phyloP scores from a whole-genome alignment of 2,797 vertebrate species.

The Erithacus rubecula region DNA sequence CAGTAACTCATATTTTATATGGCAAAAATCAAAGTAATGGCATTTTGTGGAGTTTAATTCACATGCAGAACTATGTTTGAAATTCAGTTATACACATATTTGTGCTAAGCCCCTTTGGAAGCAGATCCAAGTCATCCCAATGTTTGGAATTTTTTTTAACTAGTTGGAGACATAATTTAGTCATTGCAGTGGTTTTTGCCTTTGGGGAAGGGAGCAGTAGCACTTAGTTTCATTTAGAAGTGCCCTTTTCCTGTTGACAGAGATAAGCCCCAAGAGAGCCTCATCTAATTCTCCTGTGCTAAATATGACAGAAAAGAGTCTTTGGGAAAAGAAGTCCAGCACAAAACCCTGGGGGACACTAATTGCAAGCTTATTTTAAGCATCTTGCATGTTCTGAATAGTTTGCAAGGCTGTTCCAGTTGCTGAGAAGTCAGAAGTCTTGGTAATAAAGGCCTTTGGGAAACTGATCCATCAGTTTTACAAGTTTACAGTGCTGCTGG shows the following conservation, averaged over 20 bases:
- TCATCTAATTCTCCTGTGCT: not conserved
- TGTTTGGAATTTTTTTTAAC: not conserved
- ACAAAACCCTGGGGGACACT: not conserved
- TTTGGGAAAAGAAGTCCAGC: not conserved
- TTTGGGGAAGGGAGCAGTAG: not conserved
- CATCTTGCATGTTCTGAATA: not conserved
- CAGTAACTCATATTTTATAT: not conserved
- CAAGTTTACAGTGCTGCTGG: slow-evolving; percentile 28
- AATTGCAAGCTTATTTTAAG: slow-evolving; percentile 43
- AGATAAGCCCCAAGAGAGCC: not conserved
- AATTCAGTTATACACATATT: not conserved
- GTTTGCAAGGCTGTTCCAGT: slow-evolving; percentile 15
- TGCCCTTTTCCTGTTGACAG: slow-evolving; percentile 9
- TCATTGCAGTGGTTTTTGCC: not conserved
- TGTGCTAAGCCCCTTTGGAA: not conserved
- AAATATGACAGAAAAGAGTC: not conserved
- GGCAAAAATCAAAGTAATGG: not conserved
- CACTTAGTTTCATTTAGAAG: not conserved
- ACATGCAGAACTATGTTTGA: not conserved
- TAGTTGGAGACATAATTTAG: not conserved
- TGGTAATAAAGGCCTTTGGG: slow-evolving; percentile 28
- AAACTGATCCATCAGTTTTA: slow-evolving; percentile 50
- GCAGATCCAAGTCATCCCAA: not conserved
- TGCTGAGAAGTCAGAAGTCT: slow-evolving; percentile 42
- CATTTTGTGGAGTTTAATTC: not conserved